Evolutionary conservation across 2,888 invertebrate genomes (phyloP).

Genomic region (Polylopha cassiicola): DNA sequence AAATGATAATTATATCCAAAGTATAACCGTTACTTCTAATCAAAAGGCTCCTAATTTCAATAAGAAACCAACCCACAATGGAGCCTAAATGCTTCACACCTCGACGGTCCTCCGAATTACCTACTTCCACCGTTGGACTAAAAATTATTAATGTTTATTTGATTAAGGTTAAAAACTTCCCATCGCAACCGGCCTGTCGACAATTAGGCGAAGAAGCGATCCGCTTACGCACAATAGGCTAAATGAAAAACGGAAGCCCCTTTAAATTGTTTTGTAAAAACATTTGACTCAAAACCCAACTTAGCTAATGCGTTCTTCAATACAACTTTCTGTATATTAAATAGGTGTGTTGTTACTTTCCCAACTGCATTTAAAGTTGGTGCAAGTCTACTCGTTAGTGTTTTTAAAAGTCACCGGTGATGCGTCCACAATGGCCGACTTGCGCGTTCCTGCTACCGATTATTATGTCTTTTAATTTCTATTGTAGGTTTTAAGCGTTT

Average conservation of each 20-base stretch:
- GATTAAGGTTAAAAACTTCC: slow-evolving; percentile 45
- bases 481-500: slow-evolving; percentile 21
- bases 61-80: too few relatives aligned
- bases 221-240: slow-evolving; percentile 61
- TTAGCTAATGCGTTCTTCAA: too few relatives aligned
- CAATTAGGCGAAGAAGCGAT: slow-evolving; percentile 43
- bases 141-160: slow-evolving; percentile 64
- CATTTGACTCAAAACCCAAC: too few relatives aligned
- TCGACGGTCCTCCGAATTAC: too few relatives aligned
- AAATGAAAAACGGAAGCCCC: slow-evolving; percentile 73
- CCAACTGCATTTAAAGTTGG: too few relatives aligned
- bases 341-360: too few relatives aligned
- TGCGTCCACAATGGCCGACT: slow-evolving; percentile 40
- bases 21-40: too few relatives aligned
- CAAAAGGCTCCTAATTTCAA: too few relatives aligned
- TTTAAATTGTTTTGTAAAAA: slow-evolving; percentile 72
- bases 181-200: slow-evolving; percentile 33
- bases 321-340: too few relatives aligned
- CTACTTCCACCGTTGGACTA: too few relatives aligned
- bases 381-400: slow-evolving; percentile 59
- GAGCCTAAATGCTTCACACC: too few relatives aligned
- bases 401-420: slow-evolving; percentile 46
- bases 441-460: slow-evolving; percentile 31
- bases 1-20: too few relatives aligned
- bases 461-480: slow-evolving; percentile 34